These are phyloP conservation scores for Dyspetes luteomarginatus DNA, from an alignment of 2,888 invertebrate genomes.

Conservation along the genomic window DNA sequence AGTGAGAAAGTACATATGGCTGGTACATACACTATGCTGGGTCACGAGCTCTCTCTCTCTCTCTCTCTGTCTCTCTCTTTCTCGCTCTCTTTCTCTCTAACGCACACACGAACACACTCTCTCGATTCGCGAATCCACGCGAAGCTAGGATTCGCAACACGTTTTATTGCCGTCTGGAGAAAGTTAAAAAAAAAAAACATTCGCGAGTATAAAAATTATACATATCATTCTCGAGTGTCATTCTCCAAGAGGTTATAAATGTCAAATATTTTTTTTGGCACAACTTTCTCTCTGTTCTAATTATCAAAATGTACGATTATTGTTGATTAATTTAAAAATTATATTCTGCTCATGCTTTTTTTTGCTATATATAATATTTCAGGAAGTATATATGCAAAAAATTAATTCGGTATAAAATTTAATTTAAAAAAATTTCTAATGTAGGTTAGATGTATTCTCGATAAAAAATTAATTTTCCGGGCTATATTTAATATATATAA, in stretches of 20 bases:
- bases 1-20: conserved; percentile 49
- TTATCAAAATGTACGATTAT: neutral
- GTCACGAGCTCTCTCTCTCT: conserved; percentile 17
- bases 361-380: too few species aligned
- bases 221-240: neutral
- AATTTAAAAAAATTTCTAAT: too few species aligned
- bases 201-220: neutral
- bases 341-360: too few species aligned
- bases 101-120: too few species aligned
- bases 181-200: conserved; percentile 24
- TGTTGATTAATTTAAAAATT: conserved; percentile 23
- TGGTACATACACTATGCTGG: conserved; percentile 18
- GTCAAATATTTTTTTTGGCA: neutral
- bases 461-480: too few species aligned
- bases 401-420: too few species aligned
- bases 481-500: too few species aligned
- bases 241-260: neutral
- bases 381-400: too few species aligned
- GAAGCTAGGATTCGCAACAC: conserved; percentile 30
- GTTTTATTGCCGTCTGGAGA: neutral
- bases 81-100: neutral
- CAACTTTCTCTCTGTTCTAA: neutral
- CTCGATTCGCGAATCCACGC: conserved; percentile 35
- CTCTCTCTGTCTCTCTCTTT: conserved; percentile 20
- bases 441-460: too few species aligned